Evolutionary conservation across 23 tunicate species (phyloP).

Genomic region (Halocynthia roretzi): DNA sequence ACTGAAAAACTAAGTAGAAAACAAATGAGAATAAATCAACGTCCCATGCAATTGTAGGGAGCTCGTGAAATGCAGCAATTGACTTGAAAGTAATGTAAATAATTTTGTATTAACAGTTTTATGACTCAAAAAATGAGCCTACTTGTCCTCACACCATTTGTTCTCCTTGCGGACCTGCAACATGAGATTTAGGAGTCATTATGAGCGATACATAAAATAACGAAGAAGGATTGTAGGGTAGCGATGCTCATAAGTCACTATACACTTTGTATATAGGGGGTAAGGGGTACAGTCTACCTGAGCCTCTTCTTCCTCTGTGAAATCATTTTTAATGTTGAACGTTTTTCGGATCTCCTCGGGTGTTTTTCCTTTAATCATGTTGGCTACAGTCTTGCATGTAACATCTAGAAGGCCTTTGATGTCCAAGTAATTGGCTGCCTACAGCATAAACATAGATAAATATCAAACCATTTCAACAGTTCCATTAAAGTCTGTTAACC

Average conservation of each 20-base stretch:
- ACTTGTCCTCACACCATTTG: constrained; percentile 98
- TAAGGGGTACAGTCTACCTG: constrained; percentile 39
- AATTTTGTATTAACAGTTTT: too few relatives aligned
- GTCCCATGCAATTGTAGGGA: too few relatives aligned
- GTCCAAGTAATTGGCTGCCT: constrained; percentile 97
- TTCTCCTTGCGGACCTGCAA: constrained; percentile 84
- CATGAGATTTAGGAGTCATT: background rate
- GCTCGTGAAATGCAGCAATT: too few relatives aligned
- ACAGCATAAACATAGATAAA: too few relatives aligned
- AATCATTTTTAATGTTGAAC: constrained; percentile 97
- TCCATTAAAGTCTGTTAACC: too few relatives aligned
- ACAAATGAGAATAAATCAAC: too few relatives aligned
- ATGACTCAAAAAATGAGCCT: background rate
- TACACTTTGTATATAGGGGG: background rate
- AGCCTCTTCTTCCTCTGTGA: constrained; percentile 97
- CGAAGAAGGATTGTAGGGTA: background rate
- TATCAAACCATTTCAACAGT: too few relatives aligned
- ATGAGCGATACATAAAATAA: background rate
- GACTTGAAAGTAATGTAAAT: too few relatives aligned
- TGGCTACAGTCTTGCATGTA: constrained; percentile 98
- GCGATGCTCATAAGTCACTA: background rate
- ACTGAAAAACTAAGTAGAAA: too few relatives aligned
- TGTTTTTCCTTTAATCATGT: constrained; percentile 97
- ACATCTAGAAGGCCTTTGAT: constrained; percentile 89
- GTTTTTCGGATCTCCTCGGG: constrained; percentile 99